Conservation (phyloP, 2,888 invertebrate genomes). For the Resseliella maxima region DNA sequence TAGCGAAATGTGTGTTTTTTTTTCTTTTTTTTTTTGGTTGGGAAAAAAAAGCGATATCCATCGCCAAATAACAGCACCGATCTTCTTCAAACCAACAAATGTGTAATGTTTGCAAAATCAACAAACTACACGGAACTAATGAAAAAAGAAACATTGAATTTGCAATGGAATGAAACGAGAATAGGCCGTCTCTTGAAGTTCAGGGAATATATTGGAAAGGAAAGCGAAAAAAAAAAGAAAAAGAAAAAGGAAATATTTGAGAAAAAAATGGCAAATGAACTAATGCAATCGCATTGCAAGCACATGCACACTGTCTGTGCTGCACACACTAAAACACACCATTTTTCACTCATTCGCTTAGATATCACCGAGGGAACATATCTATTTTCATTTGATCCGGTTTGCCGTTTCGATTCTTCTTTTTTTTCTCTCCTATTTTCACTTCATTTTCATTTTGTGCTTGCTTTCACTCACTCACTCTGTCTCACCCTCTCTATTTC, state of each 20-base stretch:
- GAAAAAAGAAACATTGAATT: neutral
- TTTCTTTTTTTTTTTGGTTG: too few species aligned
- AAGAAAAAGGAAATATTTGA: neutral
- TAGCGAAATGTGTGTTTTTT: too few species aligned
- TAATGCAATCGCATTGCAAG: neutral
- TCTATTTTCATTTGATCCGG: slow-evolving; percentile 33
- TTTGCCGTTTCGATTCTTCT: too few species aligned
- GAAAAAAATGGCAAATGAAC: slow-evolving; percentile 26
- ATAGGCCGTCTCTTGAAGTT: neutral
- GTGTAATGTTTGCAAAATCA: slow-evolving; percentile 33
- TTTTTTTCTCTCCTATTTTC: neutral
- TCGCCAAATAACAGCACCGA: neutral
- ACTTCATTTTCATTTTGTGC: slow-evolving; percentile 14
- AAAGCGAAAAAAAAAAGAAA: neutral
- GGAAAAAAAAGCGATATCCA: neutral
- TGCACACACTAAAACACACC: neutral
- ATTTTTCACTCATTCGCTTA: neutral
- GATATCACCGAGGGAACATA: slow-evolving; percentile 25
- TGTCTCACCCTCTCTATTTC: neutral
- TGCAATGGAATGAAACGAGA: neutral
- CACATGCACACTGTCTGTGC: neutral
- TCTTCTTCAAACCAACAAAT: neutral
- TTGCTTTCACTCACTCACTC: neutral
- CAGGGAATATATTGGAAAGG: neutral
- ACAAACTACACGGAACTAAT: neutral